Conservation (phyloP, 2,113 vertebrate species). For the Phocoena phocoena region DNA sequence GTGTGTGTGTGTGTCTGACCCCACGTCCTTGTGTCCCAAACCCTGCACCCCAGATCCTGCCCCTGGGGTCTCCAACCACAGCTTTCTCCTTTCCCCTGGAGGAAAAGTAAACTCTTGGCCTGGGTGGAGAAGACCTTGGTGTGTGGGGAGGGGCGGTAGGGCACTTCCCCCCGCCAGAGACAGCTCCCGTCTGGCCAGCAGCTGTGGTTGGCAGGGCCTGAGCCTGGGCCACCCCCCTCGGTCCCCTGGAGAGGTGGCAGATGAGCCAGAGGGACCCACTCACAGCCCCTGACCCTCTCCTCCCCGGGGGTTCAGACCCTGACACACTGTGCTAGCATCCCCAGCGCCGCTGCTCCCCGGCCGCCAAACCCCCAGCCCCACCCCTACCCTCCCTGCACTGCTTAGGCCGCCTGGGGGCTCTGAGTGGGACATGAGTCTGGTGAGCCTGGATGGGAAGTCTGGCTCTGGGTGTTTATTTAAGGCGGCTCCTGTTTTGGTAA, state of each 20-base stretch:
- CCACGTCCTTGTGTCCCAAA: background rate
- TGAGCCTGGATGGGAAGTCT: background rate
- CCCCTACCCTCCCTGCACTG: accelerated
- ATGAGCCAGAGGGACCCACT: background rate
- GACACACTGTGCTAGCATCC: background rate
- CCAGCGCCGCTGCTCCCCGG: background rate
- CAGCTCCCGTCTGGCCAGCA: background rate
- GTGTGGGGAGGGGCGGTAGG: background rate
- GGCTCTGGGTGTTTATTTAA: background rate
- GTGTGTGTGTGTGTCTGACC: background rate
- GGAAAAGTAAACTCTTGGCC: background rate
- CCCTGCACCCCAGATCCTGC: background rate
- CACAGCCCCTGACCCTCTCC: background rate
- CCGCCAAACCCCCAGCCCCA: accelerated
- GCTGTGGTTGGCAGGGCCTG: background rate
- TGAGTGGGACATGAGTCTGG: background rate
- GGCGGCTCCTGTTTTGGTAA: background rate
- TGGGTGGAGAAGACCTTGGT: background rate
- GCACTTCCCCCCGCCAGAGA: accelerated
- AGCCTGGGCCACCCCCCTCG: background rate
- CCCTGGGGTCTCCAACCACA: background rate
- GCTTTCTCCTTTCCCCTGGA: background rate
- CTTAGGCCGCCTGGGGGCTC: background rate
- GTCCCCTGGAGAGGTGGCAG: background rate
- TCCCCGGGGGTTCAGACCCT: background rate